Evolutionary conservation across 1,140 invertebrate genomes (phyloP).

Genomic region (Adelges cooleyi): DNA sequence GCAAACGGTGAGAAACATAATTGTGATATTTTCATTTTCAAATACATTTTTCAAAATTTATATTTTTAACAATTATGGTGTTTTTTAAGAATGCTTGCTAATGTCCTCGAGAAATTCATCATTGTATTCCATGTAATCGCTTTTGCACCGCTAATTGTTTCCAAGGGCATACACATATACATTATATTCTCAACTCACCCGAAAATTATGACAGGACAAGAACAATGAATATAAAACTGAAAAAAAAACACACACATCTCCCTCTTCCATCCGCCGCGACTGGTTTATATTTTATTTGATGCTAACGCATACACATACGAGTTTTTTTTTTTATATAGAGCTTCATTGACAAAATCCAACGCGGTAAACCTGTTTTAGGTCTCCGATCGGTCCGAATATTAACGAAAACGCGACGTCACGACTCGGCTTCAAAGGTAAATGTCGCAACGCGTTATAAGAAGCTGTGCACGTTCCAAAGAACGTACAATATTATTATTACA

Average conservation of each 20-base stretch:
- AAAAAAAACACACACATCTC: background rate
- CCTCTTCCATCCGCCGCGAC: background rate
- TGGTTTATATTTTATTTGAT: background rate
- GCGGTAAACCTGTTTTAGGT: background rate
- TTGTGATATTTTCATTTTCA: too few species aligned
- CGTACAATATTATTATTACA: too few species aligned
- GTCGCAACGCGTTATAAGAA: too few species aligned
- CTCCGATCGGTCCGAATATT: background rate
- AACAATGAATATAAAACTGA: background rate
- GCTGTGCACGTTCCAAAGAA: too few species aligned
- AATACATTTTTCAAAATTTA: too few species aligned
- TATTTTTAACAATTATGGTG: too few species aligned
- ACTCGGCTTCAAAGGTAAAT: too few species aligned
- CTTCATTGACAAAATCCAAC: background rate
- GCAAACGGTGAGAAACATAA: too few species aligned
- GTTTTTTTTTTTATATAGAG: background rate
- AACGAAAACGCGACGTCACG: background rate
- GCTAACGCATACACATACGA: background rate
- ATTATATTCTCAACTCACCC: too few species aligned
- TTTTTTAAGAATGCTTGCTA: too few species aligned
- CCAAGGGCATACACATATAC: background rate
- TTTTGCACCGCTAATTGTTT: conserved; percentile 3
- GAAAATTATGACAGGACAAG: conserved; percentile 1
- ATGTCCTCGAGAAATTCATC: background rate
- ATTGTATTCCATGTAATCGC: background rate